phyloP scores from a whole-genome alignment of 1,140 invertebrate species.

The Gyrodactylus salaris region DNA sequence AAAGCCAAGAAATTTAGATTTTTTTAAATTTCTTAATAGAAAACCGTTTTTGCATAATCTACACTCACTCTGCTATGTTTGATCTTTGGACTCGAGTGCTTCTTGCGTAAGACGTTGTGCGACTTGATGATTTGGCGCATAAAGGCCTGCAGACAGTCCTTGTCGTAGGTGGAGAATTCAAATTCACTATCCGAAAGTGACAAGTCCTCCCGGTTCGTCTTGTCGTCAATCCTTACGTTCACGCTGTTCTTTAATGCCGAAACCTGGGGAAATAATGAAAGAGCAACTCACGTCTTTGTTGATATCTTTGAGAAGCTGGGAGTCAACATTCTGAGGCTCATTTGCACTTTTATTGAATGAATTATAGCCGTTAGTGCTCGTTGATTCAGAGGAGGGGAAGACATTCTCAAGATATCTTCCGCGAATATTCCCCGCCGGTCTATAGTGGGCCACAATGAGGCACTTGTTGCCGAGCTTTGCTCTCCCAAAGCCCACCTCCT shows the following conservation, averaged over 20 bases:
- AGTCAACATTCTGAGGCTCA: not conserved
- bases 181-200: not conserved
- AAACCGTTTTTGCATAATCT: too few relatives aligned
- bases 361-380: not conserved
- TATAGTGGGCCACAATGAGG: slow-evolving; percentile 13
- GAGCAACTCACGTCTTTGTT: not conserved
- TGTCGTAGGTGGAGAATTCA: not conserved
- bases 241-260: not conserved
- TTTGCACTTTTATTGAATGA: not conserved
- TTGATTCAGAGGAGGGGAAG: slow-evolving; percentile 7
- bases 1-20: too few relatives aligned
- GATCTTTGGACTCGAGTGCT: slow-evolving; percentile 24
- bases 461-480: slow-evolving; percentile 9
- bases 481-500: slow-evolving; percentile 28
- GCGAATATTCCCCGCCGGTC: slow-evolving; percentile 12
- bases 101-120: slow-evolving; percentile 40
- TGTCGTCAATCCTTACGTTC: not conserved
- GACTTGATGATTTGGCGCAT: slow-evolving; percentile 16
- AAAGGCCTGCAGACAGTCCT: slow-evolving; percentile 18
- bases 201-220: not conserved
- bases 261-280: not conserved
- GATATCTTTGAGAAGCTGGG: not conserved
- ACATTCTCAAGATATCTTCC: slow-evolving; percentile 13
- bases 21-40: too few relatives aligned
- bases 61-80: slow-evolving; percentile 1